Percentiles rank a stretch among this genome's conserved stretches.
These are phyloP conservation scores for Monodelphis domestica DNA, from an alignment of 2,797 vertebrate species.

Conservation along the genomic window DNA sequence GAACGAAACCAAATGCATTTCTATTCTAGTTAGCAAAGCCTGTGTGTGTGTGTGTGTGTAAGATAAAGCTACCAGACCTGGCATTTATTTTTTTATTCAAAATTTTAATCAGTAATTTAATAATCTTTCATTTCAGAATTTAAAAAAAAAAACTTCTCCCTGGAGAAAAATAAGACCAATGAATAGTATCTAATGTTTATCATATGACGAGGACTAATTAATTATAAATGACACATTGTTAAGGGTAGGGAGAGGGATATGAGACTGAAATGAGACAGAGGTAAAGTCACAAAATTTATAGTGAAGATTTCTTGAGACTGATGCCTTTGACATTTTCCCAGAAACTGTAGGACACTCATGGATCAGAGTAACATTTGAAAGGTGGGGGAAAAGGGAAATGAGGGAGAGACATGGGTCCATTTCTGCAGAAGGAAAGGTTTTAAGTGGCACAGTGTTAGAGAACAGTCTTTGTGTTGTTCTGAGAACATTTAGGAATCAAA, in stretches of 20 bases:
- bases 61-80: background rate
- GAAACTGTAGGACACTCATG: background rate
- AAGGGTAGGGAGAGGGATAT: background rate
- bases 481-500: background rate
- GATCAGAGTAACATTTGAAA: background rate
- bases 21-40: background rate
- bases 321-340: background rate
- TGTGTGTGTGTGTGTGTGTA: background rate
- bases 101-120: background rate
- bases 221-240: background rate
- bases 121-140: background rate
- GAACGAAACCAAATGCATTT: background rate
- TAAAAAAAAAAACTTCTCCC: background rate
- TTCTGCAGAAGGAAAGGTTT: background rate
- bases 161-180: background rate
- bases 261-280: background rate
- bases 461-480: background rate
- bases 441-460: background rate
- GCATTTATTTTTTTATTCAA: background rate
- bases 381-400: background rate
- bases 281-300: background rate
- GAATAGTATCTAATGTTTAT: background rate
- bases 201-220: background rate
- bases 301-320: background rate
- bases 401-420: background rate